Percentiles rank a stretch among this genome's conserved stretches.
Conservation (phyloP, 2,888 invertebrate species). For the Aplocera efformata region DNA sequence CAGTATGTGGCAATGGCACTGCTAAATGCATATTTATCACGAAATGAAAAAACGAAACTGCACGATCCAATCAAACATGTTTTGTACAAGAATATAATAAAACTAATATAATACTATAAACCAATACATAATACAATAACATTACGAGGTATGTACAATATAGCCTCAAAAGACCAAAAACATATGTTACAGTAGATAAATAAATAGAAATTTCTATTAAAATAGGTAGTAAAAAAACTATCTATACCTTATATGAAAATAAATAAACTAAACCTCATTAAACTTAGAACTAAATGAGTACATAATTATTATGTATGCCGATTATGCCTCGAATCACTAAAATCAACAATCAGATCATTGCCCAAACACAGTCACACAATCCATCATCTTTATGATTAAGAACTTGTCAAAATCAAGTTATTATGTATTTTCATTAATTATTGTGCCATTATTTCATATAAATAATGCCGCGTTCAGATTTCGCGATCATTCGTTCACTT, state of each 20-base stretch:
- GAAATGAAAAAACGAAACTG: constrained; percentile 41
- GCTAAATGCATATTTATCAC: constrained; percentile 75
- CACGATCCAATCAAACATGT: constrained; percentile 36
- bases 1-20: constrained; percentile 61
- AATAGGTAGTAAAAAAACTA: constrained; percentile 36
- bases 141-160: constrained; percentile 71
- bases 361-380: constrained; percentile 27
- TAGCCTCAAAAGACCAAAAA: constrained; percentile 69
- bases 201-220: constrained; percentile 53
- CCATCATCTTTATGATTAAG: constrained; percentile 31
- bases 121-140: constrained; percentile 43
- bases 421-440: background rate
- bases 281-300: constrained; percentile 68
- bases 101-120: constrained; percentile 33
- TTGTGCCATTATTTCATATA: no score
- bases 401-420: constrained; percentile 11
- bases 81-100: constrained; percentile 32
- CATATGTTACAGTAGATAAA: constrained; percentile 56
- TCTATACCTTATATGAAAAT: constrained; percentile 38
- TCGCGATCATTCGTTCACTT: no score
- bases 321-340: constrained; percentile 60
- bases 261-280: constrained; percentile 69
- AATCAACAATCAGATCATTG: constrained; percentile 44
- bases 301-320: constrained; percentile 69
- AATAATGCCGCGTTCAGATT: no score